Base-by-base conservation (phyloP, 1,140 invertebrate genomes). In the Sinonovacula constricta region DNA sequence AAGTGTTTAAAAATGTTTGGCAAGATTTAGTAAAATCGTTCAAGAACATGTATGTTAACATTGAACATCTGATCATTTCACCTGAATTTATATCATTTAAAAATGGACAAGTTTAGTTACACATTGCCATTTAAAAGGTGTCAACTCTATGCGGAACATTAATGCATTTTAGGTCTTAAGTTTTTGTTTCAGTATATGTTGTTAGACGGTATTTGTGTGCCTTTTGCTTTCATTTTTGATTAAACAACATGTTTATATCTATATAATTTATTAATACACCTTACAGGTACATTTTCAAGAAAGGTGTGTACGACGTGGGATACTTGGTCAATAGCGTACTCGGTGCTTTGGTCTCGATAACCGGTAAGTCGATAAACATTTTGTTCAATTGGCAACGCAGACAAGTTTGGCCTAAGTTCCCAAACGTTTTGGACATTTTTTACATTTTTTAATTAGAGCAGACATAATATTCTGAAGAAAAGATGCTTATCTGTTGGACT, bases 241-340 rank as follows among this genome's bases (percentile, higher is more conserved):
- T 62, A 5, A 3, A 10, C 15, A 28, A 62, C 7, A 30, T 62
- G 12, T 3, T 62, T 7, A 31, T 15, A 62, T 24, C 31, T 39
- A 3, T n/a, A 26, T 67, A 28, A 5, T 28, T 69, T 51, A 14
- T 54, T 54, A n/a, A n/a, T n/a, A n/a, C n/a, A n/a, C n/a, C n/a
- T 74, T 83, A 82, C 71, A 89, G 88, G 65, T 87, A 95, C 76
- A 87, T 94, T 28, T 93, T 93, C 82, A 93, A 95, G 81, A 94
- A 95, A 81, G 94, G 95, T 26, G 94, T 93, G 65, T 92, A 96
- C 82, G 94, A 97, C 79, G 95, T 97, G 4, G 93, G 96, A 81
- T 95, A 95, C 85, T 93, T 98, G 0, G 96, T 98, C 26, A 98
- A 98, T 91, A 95, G 96, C 12, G 94, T 98, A 15, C 91, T 98